These are phyloP conservation scores for Mesocricetus auratus DNA, from an alignment of 2,113 vertebrate genomes.

Conservation along the genomic window DNA sequence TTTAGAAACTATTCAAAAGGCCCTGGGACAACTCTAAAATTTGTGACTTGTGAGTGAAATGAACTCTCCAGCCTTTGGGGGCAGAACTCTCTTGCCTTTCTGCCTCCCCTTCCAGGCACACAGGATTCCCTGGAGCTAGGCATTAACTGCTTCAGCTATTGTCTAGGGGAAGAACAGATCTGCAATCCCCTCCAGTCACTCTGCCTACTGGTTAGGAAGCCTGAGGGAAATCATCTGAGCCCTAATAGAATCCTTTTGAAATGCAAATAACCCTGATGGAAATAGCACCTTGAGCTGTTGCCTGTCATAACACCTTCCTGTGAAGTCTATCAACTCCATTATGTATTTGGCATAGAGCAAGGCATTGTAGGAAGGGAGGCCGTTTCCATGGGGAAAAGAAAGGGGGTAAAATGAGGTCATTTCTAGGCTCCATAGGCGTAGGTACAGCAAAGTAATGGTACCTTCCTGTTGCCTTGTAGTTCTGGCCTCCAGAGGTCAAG, in stretches of 20 bases:
- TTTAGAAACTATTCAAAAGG: neutral
- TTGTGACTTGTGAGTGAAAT: neutral
- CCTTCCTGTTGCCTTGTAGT: neutral
- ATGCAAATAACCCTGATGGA: conserved; percentile 2
- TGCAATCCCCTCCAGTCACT: neutral
- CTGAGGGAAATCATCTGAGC: neutral
- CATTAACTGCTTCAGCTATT: neutral
- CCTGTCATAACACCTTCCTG: conserved; percentile 1
- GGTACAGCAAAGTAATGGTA: neutral
- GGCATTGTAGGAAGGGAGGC: neutral
- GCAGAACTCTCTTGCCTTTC: neutral
- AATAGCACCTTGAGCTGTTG: neutral
- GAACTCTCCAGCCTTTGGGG: neutral
- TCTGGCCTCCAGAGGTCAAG: neutral
- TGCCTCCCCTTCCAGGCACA: neutral
- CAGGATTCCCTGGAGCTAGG: neutral
- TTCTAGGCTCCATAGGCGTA: too few relatives aligned
- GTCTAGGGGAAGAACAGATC: neutral
- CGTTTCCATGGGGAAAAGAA: neutral
- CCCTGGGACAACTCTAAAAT: neutral
- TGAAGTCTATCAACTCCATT: neutral
- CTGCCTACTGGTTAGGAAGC: neutral
- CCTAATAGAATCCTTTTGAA: conserved; percentile 34
- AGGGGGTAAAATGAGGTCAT: neutral
- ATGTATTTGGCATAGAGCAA: neutral